Evolutionary conservation across 2,113 vertebrate species (phyloP).

Genomic region (Chionodraco myersi): DNA sequence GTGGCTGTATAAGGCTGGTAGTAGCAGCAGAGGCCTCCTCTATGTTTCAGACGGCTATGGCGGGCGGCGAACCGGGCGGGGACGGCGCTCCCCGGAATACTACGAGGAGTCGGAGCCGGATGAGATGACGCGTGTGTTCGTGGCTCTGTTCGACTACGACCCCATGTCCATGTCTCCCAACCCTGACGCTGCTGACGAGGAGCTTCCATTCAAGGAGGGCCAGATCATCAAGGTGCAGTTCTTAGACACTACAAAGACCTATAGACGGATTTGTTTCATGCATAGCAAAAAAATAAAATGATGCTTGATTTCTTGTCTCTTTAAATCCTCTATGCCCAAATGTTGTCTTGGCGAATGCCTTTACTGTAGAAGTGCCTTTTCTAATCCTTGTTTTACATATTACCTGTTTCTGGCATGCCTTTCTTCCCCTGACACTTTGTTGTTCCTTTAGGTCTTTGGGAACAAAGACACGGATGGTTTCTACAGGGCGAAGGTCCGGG

Average conservation of each 20-base stretch:
- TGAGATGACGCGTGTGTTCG: constrained; percentile 91
- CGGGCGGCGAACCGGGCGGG: constrained; percentile 78
- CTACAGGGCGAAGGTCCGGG: constrained; percentile 92
- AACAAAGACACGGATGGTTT: constrained; percentile 97
- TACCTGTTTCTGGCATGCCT: not conserved
- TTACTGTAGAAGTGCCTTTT: not conserved
- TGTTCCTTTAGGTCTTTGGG: constrained; percentile 89
- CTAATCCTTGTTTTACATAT: not conserved
- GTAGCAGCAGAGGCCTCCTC: constrained; percentile 79
- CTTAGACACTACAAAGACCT: not conserved
- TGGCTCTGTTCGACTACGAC: constrained; percentile 97
- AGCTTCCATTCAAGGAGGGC: constrained; percentile 97
- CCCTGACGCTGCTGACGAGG: constrained; percentile 94
- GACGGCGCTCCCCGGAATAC: constrained; percentile 88
- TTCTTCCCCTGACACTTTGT: constrained; percentile 12
- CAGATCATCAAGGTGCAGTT: constrained; percentile 94
- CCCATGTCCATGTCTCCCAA: constrained; percentile 98
- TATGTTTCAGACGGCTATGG: constrained; percentile 88
- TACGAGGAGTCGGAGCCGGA: constrained; percentile 93
- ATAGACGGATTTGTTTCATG: not conserved
- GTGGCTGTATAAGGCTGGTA: constrained; percentile 73
- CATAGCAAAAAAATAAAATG: not conserved
- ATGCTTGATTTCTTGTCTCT: not conserved
- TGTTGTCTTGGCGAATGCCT: not conserved
- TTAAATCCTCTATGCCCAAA: not conserved